phyloP scores from a whole-genome alignment of 1,140 invertebrate species.

The Babylonia areolata region DNA sequence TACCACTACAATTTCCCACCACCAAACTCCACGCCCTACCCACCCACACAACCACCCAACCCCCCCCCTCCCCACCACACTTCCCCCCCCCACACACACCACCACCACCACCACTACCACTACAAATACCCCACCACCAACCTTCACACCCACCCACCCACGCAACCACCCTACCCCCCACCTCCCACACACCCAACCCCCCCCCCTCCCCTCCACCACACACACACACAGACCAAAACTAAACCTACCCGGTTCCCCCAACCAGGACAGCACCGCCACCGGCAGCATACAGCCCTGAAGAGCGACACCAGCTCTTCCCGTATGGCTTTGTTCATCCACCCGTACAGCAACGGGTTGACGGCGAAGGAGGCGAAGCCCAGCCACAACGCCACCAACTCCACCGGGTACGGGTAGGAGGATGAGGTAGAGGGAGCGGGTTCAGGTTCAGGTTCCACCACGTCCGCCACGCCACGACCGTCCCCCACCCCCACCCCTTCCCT shows the following conservation, averaged over 20 bases:
- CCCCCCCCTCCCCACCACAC: not conserved
- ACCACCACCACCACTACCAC: not conserved
- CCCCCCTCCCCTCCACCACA: not conserved
- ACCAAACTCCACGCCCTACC: not conserved
- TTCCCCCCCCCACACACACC: not conserved
- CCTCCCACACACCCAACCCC: not conserved
- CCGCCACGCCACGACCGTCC: no score
- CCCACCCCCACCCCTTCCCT: no score
- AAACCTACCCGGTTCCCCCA: no score
- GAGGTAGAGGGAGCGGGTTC: no score
- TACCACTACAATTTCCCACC: not conserved
- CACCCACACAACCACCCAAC: not conserved
- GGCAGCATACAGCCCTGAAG: slow-evolving; percentile 6
- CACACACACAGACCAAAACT: not conserved
- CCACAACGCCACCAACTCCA: slow-evolving; percentile 35
- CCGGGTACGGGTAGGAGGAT: no score
- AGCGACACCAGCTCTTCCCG: slow-evolving; percentile 36
- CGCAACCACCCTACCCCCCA: not conserved
- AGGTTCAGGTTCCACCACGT: no score
- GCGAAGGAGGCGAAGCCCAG: slow-evolving; percentile 46
- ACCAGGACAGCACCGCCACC: not conserved
- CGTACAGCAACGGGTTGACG: slow-evolving; percentile 50
- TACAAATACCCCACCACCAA: not conserved
- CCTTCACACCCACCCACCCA: not conserved
- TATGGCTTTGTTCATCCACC: slow-evolving; percentile 49